Percentiles rank a stretch among this genome's conserved stretches.
Conservation (phyloP, 1,140 invertebrate species). For the Paracyclopina nana region DNA sequence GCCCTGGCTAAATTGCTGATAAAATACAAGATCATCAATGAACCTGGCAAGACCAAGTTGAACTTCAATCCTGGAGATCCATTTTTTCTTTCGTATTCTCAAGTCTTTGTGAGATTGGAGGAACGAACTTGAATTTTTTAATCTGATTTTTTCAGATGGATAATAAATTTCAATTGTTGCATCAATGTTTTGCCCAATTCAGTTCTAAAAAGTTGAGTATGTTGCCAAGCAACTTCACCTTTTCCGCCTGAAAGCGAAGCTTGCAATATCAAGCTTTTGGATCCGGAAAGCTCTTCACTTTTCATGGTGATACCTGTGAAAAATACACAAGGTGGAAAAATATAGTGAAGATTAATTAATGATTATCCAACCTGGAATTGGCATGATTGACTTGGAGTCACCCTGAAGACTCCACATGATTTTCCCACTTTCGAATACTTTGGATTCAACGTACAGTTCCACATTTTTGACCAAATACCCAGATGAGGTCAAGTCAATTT, state of each 20-base stretch:
- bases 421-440: conserved; percentile 4
- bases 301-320: background rate
- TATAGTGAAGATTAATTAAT: background rate
- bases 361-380: background rate
- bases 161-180: background rate
- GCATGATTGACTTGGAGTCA: background rate
- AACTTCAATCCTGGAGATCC: conserved; percentile 14
- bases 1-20: conserved; percentile 44
- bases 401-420: conserved; percentile 9
- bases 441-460: conserved; percentile 1
- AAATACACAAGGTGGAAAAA: background rate
- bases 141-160: background rate
- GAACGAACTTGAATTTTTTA: background rate
- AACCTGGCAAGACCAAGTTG: background rate
- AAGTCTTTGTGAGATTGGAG: background rate
- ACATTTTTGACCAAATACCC: background rate
- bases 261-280: conserved; percentile 2
- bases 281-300: conserved; percentile 5
- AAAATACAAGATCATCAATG: background rate
- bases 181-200: background rate
- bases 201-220: conserved; percentile 11
- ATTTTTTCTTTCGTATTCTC: conserved; percentile 9
- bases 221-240: conserved; percentile 13
- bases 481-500: background rate
- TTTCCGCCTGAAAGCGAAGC: conserved; percentile 9